A percentile compares a stretch with the other conserved stretches of the same genome.
Conservation (phyloP, 2,888 invertebrate genomes). For the Acronicta leporina region DNA sequence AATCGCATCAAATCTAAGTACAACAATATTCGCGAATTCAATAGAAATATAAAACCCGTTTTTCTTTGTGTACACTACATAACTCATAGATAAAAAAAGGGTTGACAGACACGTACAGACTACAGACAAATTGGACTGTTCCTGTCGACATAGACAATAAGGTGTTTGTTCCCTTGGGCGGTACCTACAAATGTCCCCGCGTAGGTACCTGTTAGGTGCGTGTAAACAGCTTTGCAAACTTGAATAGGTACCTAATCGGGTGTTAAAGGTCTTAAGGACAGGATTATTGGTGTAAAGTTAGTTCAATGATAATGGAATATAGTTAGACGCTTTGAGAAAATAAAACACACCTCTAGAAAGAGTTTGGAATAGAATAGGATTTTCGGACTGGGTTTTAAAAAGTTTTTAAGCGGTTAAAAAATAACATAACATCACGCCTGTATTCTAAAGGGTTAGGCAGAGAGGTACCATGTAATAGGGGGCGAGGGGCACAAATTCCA, state of each 20-base stretch:
- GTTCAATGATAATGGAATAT: constrained; percentile 18
- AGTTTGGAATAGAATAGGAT: too few relatives aligned
- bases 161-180: constrained; percentile 61
- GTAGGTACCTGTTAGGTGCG: constrained; percentile 40
- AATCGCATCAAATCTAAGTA: not conserved
- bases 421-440: too few relatives aligned
- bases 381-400: too few relatives aligned
- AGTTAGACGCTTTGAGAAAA: not conserved
- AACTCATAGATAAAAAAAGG: constrained; percentile 70
- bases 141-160: constrained; percentile 74
- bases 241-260: constrained; percentile 70
- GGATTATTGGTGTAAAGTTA: constrained; percentile 30
- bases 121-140: constrained; percentile 75
- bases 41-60: constrained; percentile 30
- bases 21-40: constrained; percentile 28
- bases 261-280: constrained; percentile 44
- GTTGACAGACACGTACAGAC: constrained; percentile 70
- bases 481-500: too few relatives aligned
- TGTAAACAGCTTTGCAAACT: constrained; percentile 65
- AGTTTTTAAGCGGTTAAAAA: too few relatives aligned
- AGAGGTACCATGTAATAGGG: too few relatives aligned
- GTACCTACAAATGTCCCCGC: constrained; percentile 20
- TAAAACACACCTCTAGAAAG: too few relatives aligned
- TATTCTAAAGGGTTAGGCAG: too few relatives aligned
- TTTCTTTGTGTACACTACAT: constrained; percentile 50